Evolutionary conservation across 2,113 vertebrate genomes (phyloP), one percentile per base, ranked within the genome.

Genomic region (Diglossa brunneiventris): DNA sequence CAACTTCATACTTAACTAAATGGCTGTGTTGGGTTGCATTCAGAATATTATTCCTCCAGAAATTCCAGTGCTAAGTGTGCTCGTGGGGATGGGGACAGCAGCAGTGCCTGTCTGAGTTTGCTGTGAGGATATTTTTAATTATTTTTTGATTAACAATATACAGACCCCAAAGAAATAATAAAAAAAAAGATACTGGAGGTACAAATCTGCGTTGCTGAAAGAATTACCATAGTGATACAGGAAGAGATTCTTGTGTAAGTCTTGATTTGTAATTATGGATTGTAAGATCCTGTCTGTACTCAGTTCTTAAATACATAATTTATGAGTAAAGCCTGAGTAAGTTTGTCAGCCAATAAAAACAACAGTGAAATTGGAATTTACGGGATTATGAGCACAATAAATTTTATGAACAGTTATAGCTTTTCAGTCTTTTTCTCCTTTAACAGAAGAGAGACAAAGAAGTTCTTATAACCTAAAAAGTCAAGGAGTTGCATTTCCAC

Each of bases 201-300:
- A 61, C 28, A 76, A 89, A 28, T n/a, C 16, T 89, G 27, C 49
- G 31, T 67, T 83, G 46, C 63, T 83, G 85, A 87, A 85, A 78
- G 46, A 73, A 55, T 91, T 91, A 61, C 18, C 27, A 30, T 33
- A 42, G 74, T 68, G 49, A 55, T 83, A 28, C 56, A 74, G 69
- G 87, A 95, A 85, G 21, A 89, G 44, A 56, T 44, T 72, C 47
- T 94, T 96, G 80, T 96, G 30, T 74, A 77, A 96, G 67, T n/a
- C 68, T 89, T 96, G 93, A 90, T 89, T 96, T 96, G 89, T 96
- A 96, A 96, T 76, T 93, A 80, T n/a, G 58, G 62, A 63, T 83
- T 69, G 22, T 66, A 85, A 87, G 53, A 92, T 90, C 62, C 35
- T 76, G 27, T 21, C 90, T 95, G n/a, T 85, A 64, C 73, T 85